phyloP scores from a whole-genome alignment of 1,140 invertebrate species.

The Caerostris darwini region DNA sequence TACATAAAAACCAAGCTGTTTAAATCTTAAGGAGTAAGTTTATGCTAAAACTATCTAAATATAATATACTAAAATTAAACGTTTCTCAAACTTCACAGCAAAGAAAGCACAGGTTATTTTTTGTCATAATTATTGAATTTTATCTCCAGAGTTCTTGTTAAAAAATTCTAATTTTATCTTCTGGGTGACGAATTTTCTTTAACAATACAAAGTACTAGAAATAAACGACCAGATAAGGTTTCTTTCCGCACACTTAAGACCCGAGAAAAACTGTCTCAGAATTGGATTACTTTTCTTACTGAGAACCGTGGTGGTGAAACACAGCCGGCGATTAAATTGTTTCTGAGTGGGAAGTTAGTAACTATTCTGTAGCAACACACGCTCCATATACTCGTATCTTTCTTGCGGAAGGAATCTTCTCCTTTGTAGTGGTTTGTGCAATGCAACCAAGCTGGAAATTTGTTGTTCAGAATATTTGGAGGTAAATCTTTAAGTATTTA shows the following conservation, averaged over 20 bases:
- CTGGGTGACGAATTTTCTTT: neutral
- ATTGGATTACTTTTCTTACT: neutral
- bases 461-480: neutral
- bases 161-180: neutral
- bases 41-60: no score
- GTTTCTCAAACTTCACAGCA: neutral
- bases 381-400: no score
- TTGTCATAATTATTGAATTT: neutral
- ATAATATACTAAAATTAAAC: neutral
- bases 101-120: neutral
- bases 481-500: neutral
- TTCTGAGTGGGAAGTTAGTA: neutral
- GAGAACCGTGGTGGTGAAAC: neutral
- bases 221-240: slow-evolving; percentile 12
- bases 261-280: neutral
- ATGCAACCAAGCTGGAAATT: neutral
- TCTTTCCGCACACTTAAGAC: slow-evolving; percentile 1
- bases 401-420: no score
- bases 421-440: no score
- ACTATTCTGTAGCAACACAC: no score
- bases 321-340: neutral
- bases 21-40: no score
- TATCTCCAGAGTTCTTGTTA: neutral
- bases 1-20: no score
- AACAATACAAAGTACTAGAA: neutral